Conservation (phyloP, 2,113 vertebrate species). For the Mormyrus iriodes region DNA sequence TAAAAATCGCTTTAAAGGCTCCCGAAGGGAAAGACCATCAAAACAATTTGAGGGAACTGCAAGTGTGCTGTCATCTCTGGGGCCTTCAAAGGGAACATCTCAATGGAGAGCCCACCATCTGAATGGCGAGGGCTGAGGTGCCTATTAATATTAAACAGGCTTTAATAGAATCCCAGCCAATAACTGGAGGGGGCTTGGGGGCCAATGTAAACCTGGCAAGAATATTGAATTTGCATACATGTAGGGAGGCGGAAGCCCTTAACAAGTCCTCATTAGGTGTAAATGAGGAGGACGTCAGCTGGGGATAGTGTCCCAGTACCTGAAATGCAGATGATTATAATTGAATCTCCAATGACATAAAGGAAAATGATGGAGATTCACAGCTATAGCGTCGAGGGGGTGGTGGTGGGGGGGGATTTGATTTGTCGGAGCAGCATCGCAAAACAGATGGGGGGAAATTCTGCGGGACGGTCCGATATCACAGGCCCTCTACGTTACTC, state of each 20-base stretch:
- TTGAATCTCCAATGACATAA: conserved; percentile 36
- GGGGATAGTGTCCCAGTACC: conserved; percentile 24
- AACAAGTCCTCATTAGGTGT: conserved; percentile 43
- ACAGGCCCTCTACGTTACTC: not conserved
- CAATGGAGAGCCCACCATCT: conserved; percentile 35
- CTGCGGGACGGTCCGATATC: not conserved
- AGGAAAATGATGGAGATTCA: conserved; percentile 15
- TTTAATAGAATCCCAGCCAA: conserved; percentile 38
- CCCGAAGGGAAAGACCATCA: conserved; percentile 42
- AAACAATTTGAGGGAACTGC: conserved; percentile 40
- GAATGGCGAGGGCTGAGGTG: conserved; percentile 29
- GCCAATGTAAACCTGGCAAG: conserved; percentile 33
- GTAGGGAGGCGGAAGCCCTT: conserved; percentile 32
- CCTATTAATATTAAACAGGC: conserved; percentile 46
- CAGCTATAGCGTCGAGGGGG: not conserved
- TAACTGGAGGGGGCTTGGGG: conserved; percentile 27
- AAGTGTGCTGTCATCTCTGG: conserved; percentile 33
- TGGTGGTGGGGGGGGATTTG: not conserved
- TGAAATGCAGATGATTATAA: conserved; percentile 41
- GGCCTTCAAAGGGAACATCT: conserved; percentile 40
- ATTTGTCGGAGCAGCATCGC: no score
- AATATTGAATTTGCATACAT: conserved; percentile 38
- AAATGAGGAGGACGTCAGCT: conserved; percentile 31
- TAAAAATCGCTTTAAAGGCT: conserved; percentile 33
- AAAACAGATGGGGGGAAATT: not conserved